Evolutionary conservation across 2,797 vertebrate genomes (phyloP), one percentile per base, ranked within the genome.

Genomic region (Alauda arvensis): DNA sequence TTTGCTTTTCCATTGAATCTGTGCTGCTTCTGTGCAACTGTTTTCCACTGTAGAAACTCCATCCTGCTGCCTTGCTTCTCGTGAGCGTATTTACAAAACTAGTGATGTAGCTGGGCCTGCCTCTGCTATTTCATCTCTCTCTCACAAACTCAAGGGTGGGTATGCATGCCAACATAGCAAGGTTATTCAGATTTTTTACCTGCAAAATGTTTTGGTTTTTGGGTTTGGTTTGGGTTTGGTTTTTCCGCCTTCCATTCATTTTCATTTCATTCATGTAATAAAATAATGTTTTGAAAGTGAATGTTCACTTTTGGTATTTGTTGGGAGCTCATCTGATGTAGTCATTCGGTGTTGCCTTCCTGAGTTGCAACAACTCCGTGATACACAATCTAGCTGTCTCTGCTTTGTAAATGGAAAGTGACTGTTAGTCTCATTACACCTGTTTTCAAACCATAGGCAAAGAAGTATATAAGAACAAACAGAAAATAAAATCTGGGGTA

Each of bases 61-160:
- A 97, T 98, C 98, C 96, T 96, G 98, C 98, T 98, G 97, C 98
- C 98, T 98, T 98, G 98, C 98, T 98, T 99, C 98, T 98, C 98
- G 97, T 96, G 99, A 99, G 97, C 98, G 97, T 97, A 97, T 98
- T 98, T 98, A 98, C 98, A 99, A 99, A 99, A 98, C 85, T 97
- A 97, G 97, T 97, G 98, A 96, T 97, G 98, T 97, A 96, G 97
- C 98, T 97, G 96, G 97, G 97, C 98, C 98, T 96, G 98, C 98
- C 95, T 98, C 98, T 97, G 98, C 98, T 98, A 96, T 98, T 95
- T 98, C 98, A 98, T 99, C 99, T 98, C 98, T 99, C 95, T 98
- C 98, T 98, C 98, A 98, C 97, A 99, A 98, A 98, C 98, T 98
- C 97, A 99, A 99, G 99, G 99, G 99, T 99, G 99, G 98, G 98